These are phyloP conservation scores for Phataginus tricuspis DNA, from an alignment of 2,797 vertebrate genomes.

Conservation along the genomic window DNA sequence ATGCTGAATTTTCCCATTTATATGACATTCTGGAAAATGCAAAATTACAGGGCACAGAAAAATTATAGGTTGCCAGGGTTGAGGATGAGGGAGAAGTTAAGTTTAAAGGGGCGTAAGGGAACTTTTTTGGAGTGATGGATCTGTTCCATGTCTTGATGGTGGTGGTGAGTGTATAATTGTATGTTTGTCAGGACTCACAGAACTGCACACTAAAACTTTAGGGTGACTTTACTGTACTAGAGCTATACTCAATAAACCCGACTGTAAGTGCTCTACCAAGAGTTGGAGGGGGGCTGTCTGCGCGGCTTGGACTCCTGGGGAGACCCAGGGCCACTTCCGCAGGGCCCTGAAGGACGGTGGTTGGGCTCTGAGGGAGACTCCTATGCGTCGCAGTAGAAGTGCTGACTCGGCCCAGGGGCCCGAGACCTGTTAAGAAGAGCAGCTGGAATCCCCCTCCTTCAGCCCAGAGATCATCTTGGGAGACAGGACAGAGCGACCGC, in stretches of 20 bases:
- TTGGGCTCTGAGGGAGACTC: too few species aligned
- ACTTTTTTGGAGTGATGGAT: not conserved
- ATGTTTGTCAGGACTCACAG: not conserved
- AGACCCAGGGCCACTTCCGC: not conserved
- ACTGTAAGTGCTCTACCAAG: fast-evolving
- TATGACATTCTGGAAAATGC: not conserved
- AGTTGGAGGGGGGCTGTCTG: not conserved
- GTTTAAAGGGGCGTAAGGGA: not conserved
- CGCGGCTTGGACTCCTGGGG: not conserved
- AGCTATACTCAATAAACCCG: not conserved
- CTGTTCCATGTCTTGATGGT: too few species aligned
- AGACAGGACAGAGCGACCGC: not conserved
- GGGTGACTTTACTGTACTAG: not conserved
- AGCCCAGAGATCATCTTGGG: not conserved
- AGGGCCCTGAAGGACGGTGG: not conserved
- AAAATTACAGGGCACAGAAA: not conserved
- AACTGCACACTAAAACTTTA: too few species aligned
- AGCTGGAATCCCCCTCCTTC: not conserved
- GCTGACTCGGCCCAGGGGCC: not conserved
- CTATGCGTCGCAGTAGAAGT: not conserved
- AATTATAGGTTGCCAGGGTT: not conserved
- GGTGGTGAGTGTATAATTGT: not conserved
- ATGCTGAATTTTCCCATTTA: not conserved
- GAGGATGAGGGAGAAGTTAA: not conserved
- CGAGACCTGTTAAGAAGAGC: not conserved